Evolutionary conservation across 2,797 vertebrate species (phyloP), one percentile per base, ranked within the genome.

Genomic region (Phrynocephalus forsythii): DNA sequence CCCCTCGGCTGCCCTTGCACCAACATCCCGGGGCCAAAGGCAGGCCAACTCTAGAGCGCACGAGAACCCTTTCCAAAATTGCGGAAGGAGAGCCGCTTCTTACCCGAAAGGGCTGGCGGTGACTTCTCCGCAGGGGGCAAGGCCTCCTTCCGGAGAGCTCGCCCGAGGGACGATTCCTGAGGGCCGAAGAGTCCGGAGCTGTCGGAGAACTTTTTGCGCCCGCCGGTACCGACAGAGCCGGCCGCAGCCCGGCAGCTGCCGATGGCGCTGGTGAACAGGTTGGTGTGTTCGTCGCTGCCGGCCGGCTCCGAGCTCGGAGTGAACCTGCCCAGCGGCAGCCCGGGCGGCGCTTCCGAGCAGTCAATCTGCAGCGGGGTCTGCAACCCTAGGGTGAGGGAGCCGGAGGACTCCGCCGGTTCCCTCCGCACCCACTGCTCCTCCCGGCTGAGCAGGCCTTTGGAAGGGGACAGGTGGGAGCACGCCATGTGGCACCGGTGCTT

Each of bases 231-330:
- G 79, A 96, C 94, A 86, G 96, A 93, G 88, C 85, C 92, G 67
- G 94, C 18, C 18, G 60, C 20, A 78, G 90, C 95, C 88, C 96
- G 95, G 96, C 97, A 97, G 96, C 94, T 97, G 90, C 97, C 97
- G 95, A 97, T 97, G 95, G 98, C 98, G 91, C 97, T 98, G 87
- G 98, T 98, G 94, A 99, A 98, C 92, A 99, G 97, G 93, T 98
- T 99, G 52, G 98, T 98, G 94, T 99, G 98, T 72, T 97, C 97
- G 0, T 97, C 97, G 0, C 76, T 95, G 95, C 94, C 92, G 87
- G 93, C 91, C 0, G 94, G 92, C 91, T 97, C 97, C 0, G 97
- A 96, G 92, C 86, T 94, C 5, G 97, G 96, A 52, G 96, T 96
- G 82, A 97, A 97, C 0, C 97, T 96, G 72, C 97, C 96, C 11